Evolutionary conservation across 2,797 vertebrate species (phyloP).

Genomic region (Rhinophrynus dorsalis): DNA sequence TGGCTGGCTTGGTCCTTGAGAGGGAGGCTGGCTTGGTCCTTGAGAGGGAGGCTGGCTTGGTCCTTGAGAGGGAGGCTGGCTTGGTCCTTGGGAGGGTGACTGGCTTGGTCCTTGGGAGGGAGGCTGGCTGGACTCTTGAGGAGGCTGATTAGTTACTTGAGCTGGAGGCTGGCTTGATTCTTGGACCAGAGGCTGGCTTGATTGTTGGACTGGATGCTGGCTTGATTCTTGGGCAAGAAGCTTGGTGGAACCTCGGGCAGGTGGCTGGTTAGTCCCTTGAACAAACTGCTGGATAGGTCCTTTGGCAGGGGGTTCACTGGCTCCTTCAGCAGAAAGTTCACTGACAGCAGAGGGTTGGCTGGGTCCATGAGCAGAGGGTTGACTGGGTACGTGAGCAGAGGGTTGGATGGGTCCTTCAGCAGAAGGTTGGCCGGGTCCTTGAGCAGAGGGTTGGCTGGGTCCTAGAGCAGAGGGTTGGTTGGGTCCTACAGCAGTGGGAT

Average conservation of each 20-base stretch:
- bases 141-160: not conserved
- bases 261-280: not conserved
- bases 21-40: slow-evolving; percentile 7
- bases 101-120: not conserved
- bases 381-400: not conserved
- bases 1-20: not conserved
- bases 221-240: not conserved
- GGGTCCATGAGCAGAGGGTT: not conserved
- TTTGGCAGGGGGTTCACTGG: not conserved
- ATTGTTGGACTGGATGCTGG: not conserved
- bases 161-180: not conserved
- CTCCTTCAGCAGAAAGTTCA: not conserved
- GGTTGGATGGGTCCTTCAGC: not conserved
- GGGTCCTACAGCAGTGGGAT: not conserved
- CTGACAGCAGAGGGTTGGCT: not conserved
- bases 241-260: not conserved
- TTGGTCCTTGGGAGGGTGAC: not conserved
- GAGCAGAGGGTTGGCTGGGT: not conserved
- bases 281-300: not conserved
- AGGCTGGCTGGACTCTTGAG: not conserved
- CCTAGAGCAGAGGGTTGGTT: not conserved
- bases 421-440: not conserved
- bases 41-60: not conserved
- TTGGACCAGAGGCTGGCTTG: not conserved
- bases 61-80: not conserved